Conservation (phyloP, 2,797 vertebrate genomes). For the Propithecus deckenii region DNA sequence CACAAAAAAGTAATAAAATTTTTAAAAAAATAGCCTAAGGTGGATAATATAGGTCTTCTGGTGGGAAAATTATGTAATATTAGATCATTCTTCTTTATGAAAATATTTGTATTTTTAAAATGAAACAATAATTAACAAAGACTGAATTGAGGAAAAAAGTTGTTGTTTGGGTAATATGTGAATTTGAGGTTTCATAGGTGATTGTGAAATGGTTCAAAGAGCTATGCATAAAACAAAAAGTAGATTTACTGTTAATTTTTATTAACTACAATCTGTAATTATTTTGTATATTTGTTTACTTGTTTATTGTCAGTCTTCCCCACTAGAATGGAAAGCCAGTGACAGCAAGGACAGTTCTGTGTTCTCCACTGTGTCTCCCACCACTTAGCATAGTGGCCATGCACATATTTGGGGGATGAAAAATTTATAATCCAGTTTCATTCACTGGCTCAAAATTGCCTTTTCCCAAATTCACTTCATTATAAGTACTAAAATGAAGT, state of each 20-base stretch:
- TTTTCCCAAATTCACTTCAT: conserved; percentile 19
- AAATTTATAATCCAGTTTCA: background rate
- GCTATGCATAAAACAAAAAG: background rate
- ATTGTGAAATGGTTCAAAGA: background rate
- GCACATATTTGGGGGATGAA: background rate
- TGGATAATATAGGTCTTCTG: background rate
- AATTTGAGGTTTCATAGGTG: background rate
- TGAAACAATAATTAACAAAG: conserved; percentile 31
- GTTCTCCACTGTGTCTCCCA: background rate
- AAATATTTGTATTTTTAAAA: background rate
- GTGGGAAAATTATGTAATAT: conserved; percentile 6
- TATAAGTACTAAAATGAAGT: conserved; percentile 23
- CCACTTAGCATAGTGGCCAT: background rate
- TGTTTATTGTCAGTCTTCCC: background rate
- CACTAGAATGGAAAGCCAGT: background rate
- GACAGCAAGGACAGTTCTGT: background rate
- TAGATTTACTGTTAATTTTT: conserved; percentile 31
- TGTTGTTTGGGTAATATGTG: background rate
- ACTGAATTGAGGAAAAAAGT: background rate
- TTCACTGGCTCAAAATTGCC: background rate
- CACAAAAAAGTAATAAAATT: conserved; percentile 14
- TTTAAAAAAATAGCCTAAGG: background rate
- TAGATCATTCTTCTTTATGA: background rate
- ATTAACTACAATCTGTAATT: background rate
- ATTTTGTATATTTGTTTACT: conserved; percentile 4